Evolutionary conservation across 2,113 vertebrate species (phyloP), one percentile per base, ranked within the genome.

Genomic region (Tringa solitaria): DNA sequence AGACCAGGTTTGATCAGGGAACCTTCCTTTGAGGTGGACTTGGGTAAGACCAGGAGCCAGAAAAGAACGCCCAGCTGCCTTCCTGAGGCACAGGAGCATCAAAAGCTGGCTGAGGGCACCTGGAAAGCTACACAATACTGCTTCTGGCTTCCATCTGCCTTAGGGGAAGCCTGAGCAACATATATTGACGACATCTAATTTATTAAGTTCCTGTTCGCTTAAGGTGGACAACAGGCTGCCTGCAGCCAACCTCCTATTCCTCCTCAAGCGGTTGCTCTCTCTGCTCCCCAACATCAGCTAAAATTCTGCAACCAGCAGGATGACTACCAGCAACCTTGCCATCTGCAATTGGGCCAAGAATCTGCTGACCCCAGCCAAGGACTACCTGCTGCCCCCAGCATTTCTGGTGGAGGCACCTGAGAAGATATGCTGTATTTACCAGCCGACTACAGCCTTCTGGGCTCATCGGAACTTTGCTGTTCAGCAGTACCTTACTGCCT

Each of bases 321-420:
- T 99, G 99, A 98, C 98, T 46, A 97, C 98, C 53, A 92, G 95
- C 92, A 99, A 99, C 84, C 95, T 99, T 33, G 98, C 99, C 3
- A 98, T 99, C 94, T 99, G 98, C 74, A 97, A 97, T 99, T 12
- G 98, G 97, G 3, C 99, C 99, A 91, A 39, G 56, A 99, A 98
- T 21, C 97, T 99, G 94, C 98, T 99, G 90, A 97, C 97, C 90
- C 91, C 90, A 41, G 75, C 83, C 17, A 83, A 79, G 1, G 97
- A 97, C 51, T 96, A 84, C 69, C 43, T 14, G 14, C 95, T 98
- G 13, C 89, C 97, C 0, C 93, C 98, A 27, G 98, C 98, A 51
- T 96, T 96, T 64, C 97, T 97, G 91, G 96, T 89, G 61, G 97
- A 98, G 93, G 59, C 98, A 61, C 89, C 95, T 46, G 97, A 97